phyloP scores from a whole-genome alignment of 2,797 vertebrate species.

The Oreonectes daqikongensis region DNA sequence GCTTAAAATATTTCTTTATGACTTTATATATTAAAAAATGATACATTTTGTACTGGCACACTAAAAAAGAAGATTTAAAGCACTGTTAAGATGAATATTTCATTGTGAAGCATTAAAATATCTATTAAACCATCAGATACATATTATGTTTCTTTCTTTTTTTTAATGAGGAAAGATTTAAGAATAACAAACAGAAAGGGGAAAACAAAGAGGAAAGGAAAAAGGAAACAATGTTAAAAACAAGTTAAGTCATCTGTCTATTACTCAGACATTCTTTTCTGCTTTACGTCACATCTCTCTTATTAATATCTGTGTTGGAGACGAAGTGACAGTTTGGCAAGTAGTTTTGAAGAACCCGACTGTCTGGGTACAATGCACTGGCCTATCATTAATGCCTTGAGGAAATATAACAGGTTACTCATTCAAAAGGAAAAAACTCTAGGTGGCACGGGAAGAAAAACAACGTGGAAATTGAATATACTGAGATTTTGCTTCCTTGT shows the following conservation, averaged over 20 bases:
- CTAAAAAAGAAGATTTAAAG: no score
- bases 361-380: neutral
- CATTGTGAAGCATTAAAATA: no score
- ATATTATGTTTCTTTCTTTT: neutral
- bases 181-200: neutral
- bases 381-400: neutral
- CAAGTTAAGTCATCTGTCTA: neutral
- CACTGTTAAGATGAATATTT: no score
- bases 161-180: conserved; percentile 4
- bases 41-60: no score
- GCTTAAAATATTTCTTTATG: no score
- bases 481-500: conserved; percentile 8
- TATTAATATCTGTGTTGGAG: conserved; percentile 19
- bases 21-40: no score
- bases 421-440: neutral
- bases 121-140: no score
- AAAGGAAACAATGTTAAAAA: conserved; percentile 11
- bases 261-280: neutral
- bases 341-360: neutral
- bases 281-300: conserved; percentile 7
- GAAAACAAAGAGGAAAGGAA: neutral
- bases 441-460: neutral
- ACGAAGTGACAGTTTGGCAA: conserved; percentile 6
- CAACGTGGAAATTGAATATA: neutral
- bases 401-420: neutral